phyloP scores from a whole-genome alignment of 2,888 invertebrate genomes.

The Drosophila conformis region DNA sequence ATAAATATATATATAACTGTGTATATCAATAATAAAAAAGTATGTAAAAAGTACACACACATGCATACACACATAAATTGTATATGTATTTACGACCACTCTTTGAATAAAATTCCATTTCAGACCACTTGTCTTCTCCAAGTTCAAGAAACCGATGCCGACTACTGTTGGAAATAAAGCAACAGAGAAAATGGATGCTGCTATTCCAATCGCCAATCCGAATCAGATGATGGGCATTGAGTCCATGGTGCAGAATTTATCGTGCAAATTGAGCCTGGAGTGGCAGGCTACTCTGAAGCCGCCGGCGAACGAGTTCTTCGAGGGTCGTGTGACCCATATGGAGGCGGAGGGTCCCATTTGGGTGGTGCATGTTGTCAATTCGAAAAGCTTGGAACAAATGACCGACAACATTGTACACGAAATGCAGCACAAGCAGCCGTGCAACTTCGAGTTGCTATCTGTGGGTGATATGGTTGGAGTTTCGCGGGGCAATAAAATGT shows the following conservation, averaged over 20 bases:
- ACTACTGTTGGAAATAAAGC: neutral
- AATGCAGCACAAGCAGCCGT: conserved; percentile 7
- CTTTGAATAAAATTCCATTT: neutral
- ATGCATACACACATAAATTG: neutral
- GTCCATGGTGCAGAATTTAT: neutral
- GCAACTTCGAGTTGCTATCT: conserved; percentile 13
- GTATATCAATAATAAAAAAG: neutral
- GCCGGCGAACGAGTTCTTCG: conserved; percentile 27
- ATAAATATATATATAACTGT: neutral
- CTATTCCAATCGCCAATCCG: neutral
- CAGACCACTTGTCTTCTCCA: conserved; percentile 23
- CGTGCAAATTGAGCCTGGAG: conserved; percentile 1
- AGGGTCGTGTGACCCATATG: conserved; percentile 41
- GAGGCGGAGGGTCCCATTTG: conserved; percentile 48
- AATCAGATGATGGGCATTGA: neutral
- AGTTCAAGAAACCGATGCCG: neutral
- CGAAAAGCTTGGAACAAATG: conserved; percentile 23
- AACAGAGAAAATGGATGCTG: neutral
- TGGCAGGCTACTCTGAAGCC: conserved; percentile 48
- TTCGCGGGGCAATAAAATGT: conserved; percentile 1
- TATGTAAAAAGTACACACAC: neutral
- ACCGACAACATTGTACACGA: conserved; percentile 10
- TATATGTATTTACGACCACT: neutral
- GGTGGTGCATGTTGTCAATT: conserved; percentile 29
- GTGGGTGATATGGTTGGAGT: conserved; percentile 40